These are phyloP conservation scores for Erebia aethiops DNA, from an alignment of 2,888 invertebrate genomes.

Conservation along the genomic window DNA sequence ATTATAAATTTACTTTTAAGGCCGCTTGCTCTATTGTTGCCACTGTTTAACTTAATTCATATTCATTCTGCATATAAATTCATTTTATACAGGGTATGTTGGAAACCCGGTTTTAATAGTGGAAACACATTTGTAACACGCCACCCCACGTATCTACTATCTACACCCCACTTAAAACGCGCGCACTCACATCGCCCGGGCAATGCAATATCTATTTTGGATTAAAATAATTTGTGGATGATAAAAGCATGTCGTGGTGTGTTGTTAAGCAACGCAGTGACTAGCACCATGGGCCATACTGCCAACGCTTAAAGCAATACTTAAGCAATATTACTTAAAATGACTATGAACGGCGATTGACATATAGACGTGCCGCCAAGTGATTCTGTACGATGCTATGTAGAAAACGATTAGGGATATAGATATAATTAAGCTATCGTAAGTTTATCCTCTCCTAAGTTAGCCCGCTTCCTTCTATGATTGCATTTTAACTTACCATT, in stretches of 20 bases:
- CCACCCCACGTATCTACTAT: neutral
- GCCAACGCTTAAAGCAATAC: too few species aligned
- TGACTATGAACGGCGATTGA: too few species aligned
- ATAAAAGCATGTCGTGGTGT: neutral
- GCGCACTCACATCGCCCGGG: neutral
- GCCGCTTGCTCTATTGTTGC: constrained; percentile 64
- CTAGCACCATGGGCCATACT: too few species aligned
- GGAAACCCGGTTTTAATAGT: constrained; percentile 53
- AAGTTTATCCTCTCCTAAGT: too few species aligned
- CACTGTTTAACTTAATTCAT: constrained; percentile 50
- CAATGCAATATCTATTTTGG: neutral
- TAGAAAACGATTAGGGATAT: too few species aligned
- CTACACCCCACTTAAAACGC: neutral
- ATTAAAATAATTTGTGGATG: neutral
- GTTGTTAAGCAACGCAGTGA: neutral
- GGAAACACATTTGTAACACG: neutral
- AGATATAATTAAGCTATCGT: too few species aligned
- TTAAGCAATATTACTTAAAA: too few species aligned
- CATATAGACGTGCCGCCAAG: too few species aligned
- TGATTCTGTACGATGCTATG: too few species aligned
- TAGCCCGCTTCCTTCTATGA: too few species aligned
- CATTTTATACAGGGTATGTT: constrained; percentile 60
- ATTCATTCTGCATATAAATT: constrained; percentile 56
- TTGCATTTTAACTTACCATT: too few species aligned
- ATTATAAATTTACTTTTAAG: constrained; percentile 47